phyloP scores from a whole-genome alignment of 64 coral and sea anemone species.

The Porites australiensis region DNA sequence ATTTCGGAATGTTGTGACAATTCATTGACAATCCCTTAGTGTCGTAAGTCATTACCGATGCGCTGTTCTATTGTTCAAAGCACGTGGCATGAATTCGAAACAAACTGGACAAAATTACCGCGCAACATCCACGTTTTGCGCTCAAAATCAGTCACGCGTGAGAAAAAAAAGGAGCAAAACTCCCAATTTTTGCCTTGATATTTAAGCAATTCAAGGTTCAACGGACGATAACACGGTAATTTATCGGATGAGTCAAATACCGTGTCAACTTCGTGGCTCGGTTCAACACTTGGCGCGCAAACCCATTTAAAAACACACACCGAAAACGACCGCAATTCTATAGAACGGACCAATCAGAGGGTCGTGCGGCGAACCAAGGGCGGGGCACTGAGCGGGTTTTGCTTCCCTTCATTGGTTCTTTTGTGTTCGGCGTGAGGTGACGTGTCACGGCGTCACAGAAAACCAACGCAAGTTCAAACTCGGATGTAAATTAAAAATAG shows the following conservation, averaged over 20 bases:
- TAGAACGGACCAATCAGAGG: slow-evolving; percentile 40
- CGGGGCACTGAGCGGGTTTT: slow-evolving; percentile 44
- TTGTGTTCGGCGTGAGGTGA: slow-evolving; percentile 60
- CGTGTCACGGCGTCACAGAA: slow-evolving; percentile 79
- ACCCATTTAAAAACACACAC: slow-evolving; percentile 64
- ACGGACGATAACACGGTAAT: slow-evolving; percentile 17
- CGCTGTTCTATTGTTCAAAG: slow-evolving; percentile 81
- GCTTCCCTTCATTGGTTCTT: slow-evolving; percentile 43
- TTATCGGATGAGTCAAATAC: slow-evolving; percentile 32
- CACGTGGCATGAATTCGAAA: slow-evolving; percentile 90
- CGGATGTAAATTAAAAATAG: slow-evolving; percentile 74
- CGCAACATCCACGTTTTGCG: slow-evolving; percentile 25
- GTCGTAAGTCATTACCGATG: slow-evolving; percentile 85
- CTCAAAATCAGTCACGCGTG: background rate
- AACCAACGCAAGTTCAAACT: slow-evolving; percentile 69
- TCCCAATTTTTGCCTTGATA: background rate
- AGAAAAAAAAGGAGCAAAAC: background rate
- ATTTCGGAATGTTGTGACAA: slow-evolving; percentile 93
- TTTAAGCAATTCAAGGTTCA: background rate
- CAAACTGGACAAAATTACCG: slow-evolving; percentile 18
- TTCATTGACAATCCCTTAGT: slow-evolving; percentile 77
- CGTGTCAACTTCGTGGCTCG: slow-evolving; percentile 41
- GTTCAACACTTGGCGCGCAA: slow-evolving; percentile 66
- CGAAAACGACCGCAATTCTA: slow-evolving; percentile 41
- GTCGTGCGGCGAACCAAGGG: background rate